A percentile compares a stretch with the other conserved stretches of the same genome.
Evolutionary conservation across 2,888 invertebrate genomes (phyloP).

Genomic region (Tipula unca): DNA sequence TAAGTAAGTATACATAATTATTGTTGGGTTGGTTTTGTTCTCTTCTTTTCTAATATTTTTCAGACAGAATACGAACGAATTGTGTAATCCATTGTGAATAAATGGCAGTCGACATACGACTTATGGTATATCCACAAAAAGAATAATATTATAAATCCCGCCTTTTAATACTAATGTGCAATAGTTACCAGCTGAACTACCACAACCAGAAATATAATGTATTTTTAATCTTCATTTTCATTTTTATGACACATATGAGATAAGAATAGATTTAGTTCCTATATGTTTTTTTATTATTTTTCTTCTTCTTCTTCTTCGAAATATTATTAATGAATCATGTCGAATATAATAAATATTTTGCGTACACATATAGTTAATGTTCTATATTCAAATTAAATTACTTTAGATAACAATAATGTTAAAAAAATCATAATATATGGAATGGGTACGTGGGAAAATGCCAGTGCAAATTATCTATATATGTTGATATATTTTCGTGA

Average conservation of each 20-base stretch:
- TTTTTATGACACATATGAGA: constrained; percentile 4
- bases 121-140: not conserved
- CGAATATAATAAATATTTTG: not conserved
- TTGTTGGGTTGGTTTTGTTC: not conserved
- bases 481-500: not conserved
- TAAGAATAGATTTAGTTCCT: constrained; percentile 4
- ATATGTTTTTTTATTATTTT: not conserved
- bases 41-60: not conserved
- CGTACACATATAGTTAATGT: not conserved
- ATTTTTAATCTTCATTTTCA: constrained; percentile 8
- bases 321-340: not conserved
- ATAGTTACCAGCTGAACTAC: not conserved
- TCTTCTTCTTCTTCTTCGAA: not conserved
- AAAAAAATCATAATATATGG: not conserved
- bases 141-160: not conserved
- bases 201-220: not conserved
- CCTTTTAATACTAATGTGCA: not conserved
- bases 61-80: not conserved
- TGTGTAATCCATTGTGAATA: not conserved
- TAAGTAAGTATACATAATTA: not conserved
- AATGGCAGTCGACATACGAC: not conserved
- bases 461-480: not conserved
- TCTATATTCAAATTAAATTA: not conserved
- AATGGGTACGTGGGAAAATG: not conserved
- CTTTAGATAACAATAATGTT: not conserved